Evolutionary conservation across 2,113 vertebrate species (phyloP), one percentile per base, ranked within the genome.

Genomic region (Odobenus rosmarus): DNA sequence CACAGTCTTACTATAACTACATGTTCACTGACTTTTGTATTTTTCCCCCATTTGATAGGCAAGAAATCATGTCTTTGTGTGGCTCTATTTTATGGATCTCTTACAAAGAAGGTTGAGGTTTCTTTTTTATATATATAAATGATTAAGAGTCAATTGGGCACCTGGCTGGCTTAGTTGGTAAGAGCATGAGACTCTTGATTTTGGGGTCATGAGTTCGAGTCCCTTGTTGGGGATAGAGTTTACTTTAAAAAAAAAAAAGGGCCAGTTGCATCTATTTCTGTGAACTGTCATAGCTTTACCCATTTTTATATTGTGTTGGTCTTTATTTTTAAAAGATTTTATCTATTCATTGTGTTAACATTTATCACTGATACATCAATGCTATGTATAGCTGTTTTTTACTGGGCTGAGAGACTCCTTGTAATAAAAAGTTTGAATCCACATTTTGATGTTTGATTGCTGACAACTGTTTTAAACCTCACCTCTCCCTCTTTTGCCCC

Each of bases 301-400:
- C n/a, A 42, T 81, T 92, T 81, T 93, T 90, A 57, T 71, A 89
- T 76, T 81, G 74, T 7, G n/a, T 94, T 91, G n/a, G 21, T 57
- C 19, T 95, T 90, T 81, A 51, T 55, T 90, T 84, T 71, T 39
- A 7, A 5, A 69, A 72, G 8, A 59, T 79, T 26, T 1, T 90
- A 18, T 84, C 15, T 80, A 46, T 80, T 46, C 0, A 8, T 3
- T 81, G 36, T 81, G 46, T 61, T 94, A 91, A 80, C 31, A 57
- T 80, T 91, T 57, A 55, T 84, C 69, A 76, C 69, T 77, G 51
- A 62, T 39, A 28, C 31, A 28, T 85, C 71, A 69, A 6, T 61
- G 59, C 39, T 89, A 13, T n/a, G 59, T 49, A 33, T 61, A 71
- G 59, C 55, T 82, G 4, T 79, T 80, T 33, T 71, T 82, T 64